phyloP scores from a whole-genome alignment of 1,140 invertebrate genomes.

The Drosophila suzukii region DNA sequence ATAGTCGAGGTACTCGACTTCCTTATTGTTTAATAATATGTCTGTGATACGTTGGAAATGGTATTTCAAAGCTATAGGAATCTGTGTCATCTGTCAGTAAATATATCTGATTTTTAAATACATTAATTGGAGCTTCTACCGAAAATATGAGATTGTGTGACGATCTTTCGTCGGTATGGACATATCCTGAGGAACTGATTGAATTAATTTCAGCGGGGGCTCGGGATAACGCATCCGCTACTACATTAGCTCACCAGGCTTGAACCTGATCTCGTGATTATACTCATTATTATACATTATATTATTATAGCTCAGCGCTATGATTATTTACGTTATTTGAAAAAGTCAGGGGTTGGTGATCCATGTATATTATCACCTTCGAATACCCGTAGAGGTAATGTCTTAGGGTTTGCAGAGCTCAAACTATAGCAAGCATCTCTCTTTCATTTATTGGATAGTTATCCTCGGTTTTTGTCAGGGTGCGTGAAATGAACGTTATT shows the following conservation, averaged over 20 bases:
- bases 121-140: not conserved
- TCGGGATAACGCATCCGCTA: not conserved
- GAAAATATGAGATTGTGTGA: not conserved
- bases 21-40: no score
- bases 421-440: no score
- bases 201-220: not conserved
- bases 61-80: not conserved
- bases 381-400: constrained; percentile 6
- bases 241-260: not conserved
- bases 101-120: not conserved
- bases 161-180: not conserved
- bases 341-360: not conserved
- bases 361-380: constrained; percentile 1
- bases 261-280: not conserved
- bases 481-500: not conserved
- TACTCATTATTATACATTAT: no score
- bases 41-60: not conserved
- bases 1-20: no score
- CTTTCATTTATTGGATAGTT: not conserved
- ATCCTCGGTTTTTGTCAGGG: not conserved
- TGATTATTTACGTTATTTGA: constrained; percentile 1
- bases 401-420: not conserved
- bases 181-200: not conserved
- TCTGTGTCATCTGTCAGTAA: no score
- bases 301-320: no score